Evolutionary conservation across 2,113 vertebrate species (phyloP).

Genomic region (Irena cyanogastra): DNA sequence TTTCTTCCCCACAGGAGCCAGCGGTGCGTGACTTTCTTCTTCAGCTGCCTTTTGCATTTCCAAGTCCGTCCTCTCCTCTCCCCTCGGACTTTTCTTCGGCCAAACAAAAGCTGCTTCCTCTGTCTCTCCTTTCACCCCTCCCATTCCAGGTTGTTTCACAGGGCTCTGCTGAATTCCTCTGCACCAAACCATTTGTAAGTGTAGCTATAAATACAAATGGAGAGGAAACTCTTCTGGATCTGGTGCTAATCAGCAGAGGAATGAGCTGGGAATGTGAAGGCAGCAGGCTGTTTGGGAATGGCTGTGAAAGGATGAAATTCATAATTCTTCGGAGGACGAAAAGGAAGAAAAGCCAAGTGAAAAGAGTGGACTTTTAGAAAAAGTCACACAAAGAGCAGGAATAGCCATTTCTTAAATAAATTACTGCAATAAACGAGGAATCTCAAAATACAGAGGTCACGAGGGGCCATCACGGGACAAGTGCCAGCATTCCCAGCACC

Average conservation of each 20-base stretch:
- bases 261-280: not conserved
- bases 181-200: not conserved
- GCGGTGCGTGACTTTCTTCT: not conserved
- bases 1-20: not conserved
- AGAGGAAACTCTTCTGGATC: not conserved
- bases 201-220: not conserved
- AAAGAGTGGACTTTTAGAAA: not conserved
- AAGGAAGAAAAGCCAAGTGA: not conserved
- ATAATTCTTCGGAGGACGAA: not conserved
- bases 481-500: not conserved
- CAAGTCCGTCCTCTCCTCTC: not conserved
- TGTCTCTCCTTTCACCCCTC: not conserved
- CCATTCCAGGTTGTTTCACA: not conserved
- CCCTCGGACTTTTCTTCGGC: not conserved
- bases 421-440: not conserved
- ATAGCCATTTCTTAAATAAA: not conserved
- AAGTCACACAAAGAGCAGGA: not conserved
- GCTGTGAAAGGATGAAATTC: not conserved
- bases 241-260: not conserved
- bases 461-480: rapidly evolving
- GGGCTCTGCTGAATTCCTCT: not conserved
- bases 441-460: not conserved
- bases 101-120: not conserved
- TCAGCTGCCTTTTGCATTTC: not conserved
- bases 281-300: not conserved